Base-by-base conservation (phyloP, 2,113 vertebrate genomes). In the Poeciliopsis occidentalis region DNA sequence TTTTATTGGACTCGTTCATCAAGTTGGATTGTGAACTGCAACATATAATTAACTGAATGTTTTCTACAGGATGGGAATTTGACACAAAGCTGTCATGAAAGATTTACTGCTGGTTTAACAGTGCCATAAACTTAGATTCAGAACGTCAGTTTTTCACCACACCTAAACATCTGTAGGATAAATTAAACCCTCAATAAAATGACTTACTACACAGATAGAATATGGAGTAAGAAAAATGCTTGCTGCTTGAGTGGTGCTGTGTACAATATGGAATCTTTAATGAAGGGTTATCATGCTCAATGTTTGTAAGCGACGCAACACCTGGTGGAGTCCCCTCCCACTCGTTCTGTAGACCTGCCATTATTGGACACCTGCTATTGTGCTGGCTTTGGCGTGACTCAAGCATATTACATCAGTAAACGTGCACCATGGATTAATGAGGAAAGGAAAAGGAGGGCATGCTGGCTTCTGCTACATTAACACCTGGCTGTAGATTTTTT, bases 241-340 rank as follows among this genome's bases (percentile, higher is more conserved):
- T 88, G 69, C 47, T 71, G 85, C 79, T 89, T 88, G 31, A 65
- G 67, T 81, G 54, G 85, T 92, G 90, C 81, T 73, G 27, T 77
- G 70, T 26, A 66, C 64, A 68, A 75, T 85, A 87, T 79, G 85
- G 86, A 90, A 94, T 90, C 77, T 92, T 91, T 95, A 95, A 95
- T 95, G 85, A 95, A 77, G 37, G 92, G 93, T 93, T 95, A 92
- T 91, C 87, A 72, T 75, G 80, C 73, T 63, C 63, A 29, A 15
- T 72, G 68, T 87, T 88, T 84, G 73, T 89, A 87, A 81, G 85
- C 71, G 64, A 83, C 22, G 70, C 54, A 63, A 94, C 95, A 95
- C 93, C 95, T 95, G 95, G 94, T 90, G 78, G 19, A 75, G 64
- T 67, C 70, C 19, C 63, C 88, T 79, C 89, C 90, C 19, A 75